A percentile compares a stretch with the other conserved stretches of the same genome.
These are phyloP conservation scores for Hybognathus amarus DNA, from an alignment of 2,797 vertebrate genomes.

Conservation along the genomic window DNA sequence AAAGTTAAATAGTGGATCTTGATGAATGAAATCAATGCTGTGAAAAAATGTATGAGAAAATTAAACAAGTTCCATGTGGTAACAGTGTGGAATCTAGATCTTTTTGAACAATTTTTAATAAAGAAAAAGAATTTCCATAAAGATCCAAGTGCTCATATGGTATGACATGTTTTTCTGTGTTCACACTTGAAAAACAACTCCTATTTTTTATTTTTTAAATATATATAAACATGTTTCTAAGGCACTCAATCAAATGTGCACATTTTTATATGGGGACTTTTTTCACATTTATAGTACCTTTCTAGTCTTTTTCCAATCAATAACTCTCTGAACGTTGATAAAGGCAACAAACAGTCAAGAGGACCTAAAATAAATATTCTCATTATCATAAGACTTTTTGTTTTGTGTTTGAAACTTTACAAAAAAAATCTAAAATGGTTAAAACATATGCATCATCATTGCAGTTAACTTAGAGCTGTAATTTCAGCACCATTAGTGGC, in stretches of 20 bases:
- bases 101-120: no score
- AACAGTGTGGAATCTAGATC: no score
- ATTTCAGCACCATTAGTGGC: slow-evolving; percentile 1
- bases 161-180: no score
- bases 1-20: background rate
- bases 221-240: no score
- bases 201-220: no score
- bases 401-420: background rate
- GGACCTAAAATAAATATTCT: background rate
- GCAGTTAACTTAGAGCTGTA: background rate
- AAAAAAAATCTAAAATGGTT: background rate
- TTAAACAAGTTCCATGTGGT: background rate
- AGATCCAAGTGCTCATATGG: no score
- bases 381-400: background rate
- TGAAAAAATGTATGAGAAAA: background rate
- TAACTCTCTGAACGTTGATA: background rate
- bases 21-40: background rate
- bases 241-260: no score
- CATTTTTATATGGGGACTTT: no score
- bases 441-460: background rate
- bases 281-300: no score
- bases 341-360: background rate
- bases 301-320: background rate
- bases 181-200: no score
- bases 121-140: no score